Percentiles rank a stretch among this genome's conserved stretches.
These are phyloP conservation scores for Charina bottae DNA, from an alignment of 2,113 vertebrate species.

Conservation along the genomic window DNA sequence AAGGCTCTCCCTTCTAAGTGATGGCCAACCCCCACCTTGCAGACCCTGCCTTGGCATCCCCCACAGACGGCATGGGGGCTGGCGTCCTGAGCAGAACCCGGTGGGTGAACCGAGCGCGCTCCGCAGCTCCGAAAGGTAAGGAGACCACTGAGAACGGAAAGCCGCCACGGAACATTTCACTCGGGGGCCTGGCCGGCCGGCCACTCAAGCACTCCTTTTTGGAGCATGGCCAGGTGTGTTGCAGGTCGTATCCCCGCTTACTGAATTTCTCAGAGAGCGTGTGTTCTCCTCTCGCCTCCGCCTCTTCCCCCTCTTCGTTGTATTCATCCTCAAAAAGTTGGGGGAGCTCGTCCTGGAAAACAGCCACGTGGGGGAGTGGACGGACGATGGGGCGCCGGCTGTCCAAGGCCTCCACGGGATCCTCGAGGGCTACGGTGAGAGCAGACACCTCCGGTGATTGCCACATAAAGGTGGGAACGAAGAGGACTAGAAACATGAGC, in stretches of 20 bases:
- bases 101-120: too few species aligned
- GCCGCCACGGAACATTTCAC: too few species aligned
- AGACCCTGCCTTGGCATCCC: too few species aligned
- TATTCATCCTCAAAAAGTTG: conserved; percentile 79
- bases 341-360: conserved; percentile 78
- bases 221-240: too few species aligned
- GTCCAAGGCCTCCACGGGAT: conserved; percentile 73
- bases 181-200: too few species aligned
- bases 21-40: too few species aligned
- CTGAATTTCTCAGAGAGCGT: conserved; percentile 87
- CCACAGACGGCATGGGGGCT: too few species aligned
- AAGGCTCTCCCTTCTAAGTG: too few species aligned
- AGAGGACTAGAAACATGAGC: neutral
- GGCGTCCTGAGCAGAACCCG: too few species aligned
- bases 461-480: neutral
- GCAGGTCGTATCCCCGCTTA: conserved; percentile 56
- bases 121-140: neutral
- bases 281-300: conserved; percentile 87
- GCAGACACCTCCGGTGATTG: neutral
- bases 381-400: conserved; percentile 64
- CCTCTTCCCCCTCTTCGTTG: conserved; percentile 79
- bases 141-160: too few species aligned
- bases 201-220: too few species aligned
- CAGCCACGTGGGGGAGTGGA: conserved; percentile 76
- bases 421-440: conserved; percentile 74